Conservation (phyloP, 2,888 invertebrate genomes). For the Spicauda simplicius region DNA sequence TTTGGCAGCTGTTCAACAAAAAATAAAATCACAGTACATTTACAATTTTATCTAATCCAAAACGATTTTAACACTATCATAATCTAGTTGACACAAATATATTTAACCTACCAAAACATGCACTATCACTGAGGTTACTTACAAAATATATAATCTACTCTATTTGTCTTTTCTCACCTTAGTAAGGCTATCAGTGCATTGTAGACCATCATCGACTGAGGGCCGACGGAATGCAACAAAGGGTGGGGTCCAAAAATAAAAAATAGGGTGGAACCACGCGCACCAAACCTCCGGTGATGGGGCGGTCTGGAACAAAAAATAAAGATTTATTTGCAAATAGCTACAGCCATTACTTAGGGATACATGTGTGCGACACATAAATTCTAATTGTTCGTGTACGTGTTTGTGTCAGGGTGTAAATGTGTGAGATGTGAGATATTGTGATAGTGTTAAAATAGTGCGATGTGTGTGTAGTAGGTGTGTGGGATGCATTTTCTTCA, state of each 20-base stretch:
- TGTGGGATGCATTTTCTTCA: not conserved
- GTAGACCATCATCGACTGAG: slow-evolving; percentile 23
- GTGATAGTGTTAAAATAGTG: not conserved
- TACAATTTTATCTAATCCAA: no score
- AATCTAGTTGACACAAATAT: not conserved
- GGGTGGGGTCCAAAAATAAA: slow-evolving; percentile 65
- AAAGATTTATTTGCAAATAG: slow-evolving; percentile 72
- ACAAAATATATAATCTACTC: not conserved
- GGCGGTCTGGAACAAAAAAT: slow-evolving; percentile 74
- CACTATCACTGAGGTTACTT: slow-evolving; percentile 5
- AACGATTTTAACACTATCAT: no score
- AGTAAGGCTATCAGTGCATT: slow-evolving; percentile 3
- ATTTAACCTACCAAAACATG: not conserved
- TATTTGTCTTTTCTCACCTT: not conserved
- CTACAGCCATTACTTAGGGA: slow-evolving; percentile 11
- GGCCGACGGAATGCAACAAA: slow-evolving; percentile 37
- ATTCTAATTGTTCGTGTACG: slow-evolving; percentile 2
- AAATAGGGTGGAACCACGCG: slow-evolving; percentile 70
- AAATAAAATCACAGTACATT: no score
- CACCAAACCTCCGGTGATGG: slow-evolving; percentile 42
- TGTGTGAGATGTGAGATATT: slow-evolving; percentile 10
- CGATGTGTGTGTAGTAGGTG: not conserved
- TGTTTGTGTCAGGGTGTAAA: not conserved
- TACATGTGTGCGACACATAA: not conserved
- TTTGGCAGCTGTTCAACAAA: no score